phyloP scores from a whole-genome alignment of 2,113 vertebrate genomes.

The Perognathus longimembris region DNA sequence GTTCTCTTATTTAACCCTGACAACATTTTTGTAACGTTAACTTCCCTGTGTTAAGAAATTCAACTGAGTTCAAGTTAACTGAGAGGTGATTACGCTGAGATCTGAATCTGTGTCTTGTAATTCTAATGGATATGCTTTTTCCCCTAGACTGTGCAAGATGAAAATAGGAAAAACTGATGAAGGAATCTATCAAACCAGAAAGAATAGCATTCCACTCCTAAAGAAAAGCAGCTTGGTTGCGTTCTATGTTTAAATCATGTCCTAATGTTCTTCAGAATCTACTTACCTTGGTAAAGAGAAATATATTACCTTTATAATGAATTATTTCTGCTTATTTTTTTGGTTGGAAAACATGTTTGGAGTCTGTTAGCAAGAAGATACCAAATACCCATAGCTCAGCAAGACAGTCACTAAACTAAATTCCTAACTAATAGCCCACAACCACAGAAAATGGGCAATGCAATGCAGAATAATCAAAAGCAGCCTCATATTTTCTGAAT shows the following conservation, averaged over 20 bases:
- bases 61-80: neutral
- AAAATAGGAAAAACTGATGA: conserved; percentile 22
- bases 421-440: conserved; percentile 85
- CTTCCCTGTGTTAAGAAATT: neutral
- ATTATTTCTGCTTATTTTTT: conserved; percentile 64
- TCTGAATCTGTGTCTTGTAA: neutral
- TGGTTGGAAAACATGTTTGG: conserved; percentile 69
- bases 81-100: neutral
- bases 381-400: conserved; percentile 80
- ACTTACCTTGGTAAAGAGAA: conserved; percentile 28
- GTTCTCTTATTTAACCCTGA: conserved; percentile 6
- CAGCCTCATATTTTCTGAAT: conserved; percentile 86
- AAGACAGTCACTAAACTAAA: conserved; percentile 73
- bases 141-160: neutral
- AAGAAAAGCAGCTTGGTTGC: neutral
- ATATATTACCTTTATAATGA: conserved; percentile 30
- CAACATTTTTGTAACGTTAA: neutral
- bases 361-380: conserved; percentile 77
- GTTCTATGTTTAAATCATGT: neutral
- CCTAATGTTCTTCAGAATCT: conserved; percentile 42
- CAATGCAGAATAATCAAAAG: conserved; percentile 86
- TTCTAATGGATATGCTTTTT: neutral
- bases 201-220: neutral
- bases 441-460: conserved; percentile 84
- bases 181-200: neutral